Conservation (phyloP, 2,797 vertebrate genomes). For the Ctenopoma multispine region DNA sequence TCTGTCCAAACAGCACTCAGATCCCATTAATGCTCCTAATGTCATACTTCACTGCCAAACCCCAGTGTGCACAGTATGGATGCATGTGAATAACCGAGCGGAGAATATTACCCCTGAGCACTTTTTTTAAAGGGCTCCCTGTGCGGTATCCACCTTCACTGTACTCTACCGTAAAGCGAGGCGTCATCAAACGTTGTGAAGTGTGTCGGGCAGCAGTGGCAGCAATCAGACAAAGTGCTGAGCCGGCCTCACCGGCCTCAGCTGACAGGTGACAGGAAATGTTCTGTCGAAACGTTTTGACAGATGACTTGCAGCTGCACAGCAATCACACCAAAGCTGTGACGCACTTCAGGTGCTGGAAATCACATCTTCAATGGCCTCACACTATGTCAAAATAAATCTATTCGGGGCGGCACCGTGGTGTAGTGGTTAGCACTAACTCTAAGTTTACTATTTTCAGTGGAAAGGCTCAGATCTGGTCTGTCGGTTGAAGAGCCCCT, state of each 20-base stretch:
- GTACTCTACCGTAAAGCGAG: conserved; percentile 3
- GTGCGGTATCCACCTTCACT: conserved; percentile 2
- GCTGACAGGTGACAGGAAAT: conserved; percentile 7
- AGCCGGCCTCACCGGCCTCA: neutral
- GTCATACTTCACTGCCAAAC: conserved; percentile 4
- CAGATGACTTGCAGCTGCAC: no score
- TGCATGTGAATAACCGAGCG: conserved; percentile 21
- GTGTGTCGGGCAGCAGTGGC: conserved; percentile 14
- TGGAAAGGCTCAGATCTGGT: no score
- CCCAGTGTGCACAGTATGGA: conserved; percentile 9
- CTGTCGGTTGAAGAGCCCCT: no score
- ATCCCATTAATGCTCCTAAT: conserved; percentile 63
- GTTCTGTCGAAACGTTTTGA: no score
- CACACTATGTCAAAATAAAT: no score
- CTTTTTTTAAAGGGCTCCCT: conserved; percentile 2
- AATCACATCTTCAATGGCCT: no score
- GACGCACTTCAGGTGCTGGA: no score
- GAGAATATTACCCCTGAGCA: conserved; percentile 11
- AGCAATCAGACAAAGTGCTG: conserved; percentile 20
- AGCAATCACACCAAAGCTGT: no score
- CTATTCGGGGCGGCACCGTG: no score
- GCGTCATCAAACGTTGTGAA: conserved; percentile 25
- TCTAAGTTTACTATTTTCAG: no score
- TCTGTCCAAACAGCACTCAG: conserved; percentile 43
- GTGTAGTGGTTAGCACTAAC: no score